Percentiles rank a stretch among this genome's conserved stretches.
Conservation (phyloP, 2,888 invertebrate genomes). For the Drosophila neutralis region DNA sequence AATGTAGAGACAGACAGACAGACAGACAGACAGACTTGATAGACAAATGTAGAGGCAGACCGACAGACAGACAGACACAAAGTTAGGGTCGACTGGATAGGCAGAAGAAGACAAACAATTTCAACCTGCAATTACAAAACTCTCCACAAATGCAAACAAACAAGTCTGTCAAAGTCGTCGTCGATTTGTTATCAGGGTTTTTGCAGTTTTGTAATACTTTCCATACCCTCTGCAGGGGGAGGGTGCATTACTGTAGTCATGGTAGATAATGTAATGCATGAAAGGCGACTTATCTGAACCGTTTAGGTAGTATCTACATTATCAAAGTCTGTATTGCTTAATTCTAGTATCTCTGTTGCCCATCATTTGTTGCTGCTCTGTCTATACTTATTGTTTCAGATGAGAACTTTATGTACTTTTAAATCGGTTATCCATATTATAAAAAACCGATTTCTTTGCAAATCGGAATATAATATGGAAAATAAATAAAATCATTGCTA, state of each 20-base stretch:
- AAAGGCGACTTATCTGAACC: not conserved
- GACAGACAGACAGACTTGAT: not conserved
- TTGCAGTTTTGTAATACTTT: constrained; percentile 17
- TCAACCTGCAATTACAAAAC: constrained; percentile 62
- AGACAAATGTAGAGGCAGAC: not conserved
- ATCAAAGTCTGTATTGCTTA: not conserved
- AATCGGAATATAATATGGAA: not conserved
- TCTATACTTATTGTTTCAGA: too few species aligned
- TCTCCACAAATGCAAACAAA: constrained; percentile 28
- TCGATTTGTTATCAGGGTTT: constrained; percentile 49
- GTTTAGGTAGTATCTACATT: not conserved
- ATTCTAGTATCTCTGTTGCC: not conserved
- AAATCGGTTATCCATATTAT: not conserved
- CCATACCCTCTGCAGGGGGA: not conserved
- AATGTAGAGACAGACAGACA: not conserved
- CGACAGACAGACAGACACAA: not conserved
- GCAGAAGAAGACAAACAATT: constrained; percentile 38
- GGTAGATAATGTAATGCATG: not conserved
- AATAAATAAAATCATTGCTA: not conserved
- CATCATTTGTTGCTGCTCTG: not conserved
- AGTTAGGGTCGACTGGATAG: constrained; percentile 1
- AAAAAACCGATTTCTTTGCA: too few species aligned
- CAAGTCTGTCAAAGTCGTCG: constrained; percentile 58
- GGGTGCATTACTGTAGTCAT: not conserved
- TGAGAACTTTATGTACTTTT: not conserved